Percentiles rank a stretch among this genome's conserved stretches.
Conservation (phyloP, 2,113 vertebrate species). For the Equus quagga region DNA sequence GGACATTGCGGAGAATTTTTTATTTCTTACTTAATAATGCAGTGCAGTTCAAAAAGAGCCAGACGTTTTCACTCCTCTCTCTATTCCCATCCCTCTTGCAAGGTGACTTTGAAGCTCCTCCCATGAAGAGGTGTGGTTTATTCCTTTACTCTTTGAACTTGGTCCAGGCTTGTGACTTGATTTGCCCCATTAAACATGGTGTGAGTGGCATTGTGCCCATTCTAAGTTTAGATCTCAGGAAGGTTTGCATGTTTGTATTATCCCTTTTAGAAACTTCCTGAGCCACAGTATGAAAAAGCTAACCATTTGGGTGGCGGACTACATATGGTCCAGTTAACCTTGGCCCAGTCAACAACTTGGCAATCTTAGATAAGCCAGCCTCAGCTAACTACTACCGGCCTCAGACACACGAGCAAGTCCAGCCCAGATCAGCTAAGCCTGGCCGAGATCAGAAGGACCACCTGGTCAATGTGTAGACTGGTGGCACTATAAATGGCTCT, state of each 20-base stretch:
- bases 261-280: not conserved
- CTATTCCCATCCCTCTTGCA: not conserved
- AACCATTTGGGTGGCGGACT: not conserved
- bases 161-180: not conserved
- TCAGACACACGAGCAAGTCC: not conserved
- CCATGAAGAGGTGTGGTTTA: not conserved
- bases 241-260: not conserved
- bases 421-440: not conserved
- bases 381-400: not conserved
- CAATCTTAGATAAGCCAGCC: not conserved
- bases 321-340: not conserved
- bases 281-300: not conserved
- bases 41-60: not conserved
- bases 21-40: not conserved
- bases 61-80: not conserved
- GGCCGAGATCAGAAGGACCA: not conserved
- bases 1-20: not conserved
- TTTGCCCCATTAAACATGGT: not conserved
- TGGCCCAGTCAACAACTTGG: not conserved
- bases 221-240: not conserved
- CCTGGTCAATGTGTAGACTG: not conserved
- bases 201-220: not conserved
- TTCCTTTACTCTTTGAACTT: not conserved
- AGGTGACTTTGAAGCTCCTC: not conserved
- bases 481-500: not conserved